These are phyloP conservation scores for Xiphophorus birchmanni DNA, from an alignment of 2,797 vertebrate species.

Conservation along the genomic window DNA sequence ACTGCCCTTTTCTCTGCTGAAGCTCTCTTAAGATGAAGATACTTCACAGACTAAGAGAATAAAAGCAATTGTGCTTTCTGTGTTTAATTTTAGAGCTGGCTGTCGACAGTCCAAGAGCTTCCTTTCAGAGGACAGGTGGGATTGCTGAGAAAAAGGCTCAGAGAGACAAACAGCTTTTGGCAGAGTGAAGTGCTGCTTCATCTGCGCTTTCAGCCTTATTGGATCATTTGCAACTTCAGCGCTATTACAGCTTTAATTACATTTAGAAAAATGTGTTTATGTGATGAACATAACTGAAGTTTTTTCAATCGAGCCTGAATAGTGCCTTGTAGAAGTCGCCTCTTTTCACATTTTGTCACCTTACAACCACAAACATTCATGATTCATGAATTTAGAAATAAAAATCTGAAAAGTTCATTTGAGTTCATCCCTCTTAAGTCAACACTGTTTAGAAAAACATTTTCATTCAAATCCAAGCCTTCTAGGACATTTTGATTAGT, in stretches of 20 bases:
- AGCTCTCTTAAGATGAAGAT: background rate
- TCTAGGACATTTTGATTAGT: background rate
- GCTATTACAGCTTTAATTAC: background rate
- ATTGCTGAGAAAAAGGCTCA: background rate
- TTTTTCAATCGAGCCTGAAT: background rate
- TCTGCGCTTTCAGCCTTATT: background rate
- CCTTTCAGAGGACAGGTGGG: background rate
- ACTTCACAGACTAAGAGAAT: background rate
- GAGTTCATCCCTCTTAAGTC: background rate
- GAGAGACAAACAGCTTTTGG: conserved; percentile 1
- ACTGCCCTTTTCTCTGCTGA: background rate
- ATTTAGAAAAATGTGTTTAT: background rate
- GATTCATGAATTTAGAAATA: background rate
- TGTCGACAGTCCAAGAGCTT: background rate
- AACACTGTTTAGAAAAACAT: background rate
- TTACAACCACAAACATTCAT: background rate
- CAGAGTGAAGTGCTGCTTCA: background rate
- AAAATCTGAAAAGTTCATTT: background rate
- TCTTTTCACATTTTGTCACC: background rate
- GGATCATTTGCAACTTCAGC: background rate
- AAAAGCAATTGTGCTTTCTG: conserved; percentile 12
- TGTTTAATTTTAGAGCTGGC: conserved; percentile 20
- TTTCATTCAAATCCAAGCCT: background rate
- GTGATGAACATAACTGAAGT: background rate
- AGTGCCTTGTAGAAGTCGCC: background rate